Evolutionary conservation across 2,797 vertebrate genomes (phyloP).

Genomic region (Helarctos malayanus): DNA sequence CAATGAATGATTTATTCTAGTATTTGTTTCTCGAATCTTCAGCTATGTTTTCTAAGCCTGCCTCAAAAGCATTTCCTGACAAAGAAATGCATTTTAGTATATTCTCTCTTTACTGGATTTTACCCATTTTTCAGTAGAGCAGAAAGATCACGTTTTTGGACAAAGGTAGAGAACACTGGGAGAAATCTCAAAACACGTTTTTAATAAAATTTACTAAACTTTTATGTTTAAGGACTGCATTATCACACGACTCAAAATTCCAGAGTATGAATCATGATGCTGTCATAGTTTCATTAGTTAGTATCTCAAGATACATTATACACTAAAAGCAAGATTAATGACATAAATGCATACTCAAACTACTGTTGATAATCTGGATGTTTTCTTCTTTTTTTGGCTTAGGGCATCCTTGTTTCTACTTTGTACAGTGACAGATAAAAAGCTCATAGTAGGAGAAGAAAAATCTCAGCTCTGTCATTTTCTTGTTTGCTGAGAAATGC

Average conservation of each 20-base stretch:
- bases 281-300: not conserved
- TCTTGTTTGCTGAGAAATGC: conserved; percentile 21
- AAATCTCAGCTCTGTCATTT: not conserved
- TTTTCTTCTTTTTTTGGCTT: not conserved
- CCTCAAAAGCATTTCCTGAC: not conserved
- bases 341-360: not conserved
- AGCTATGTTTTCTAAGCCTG: not conserved
- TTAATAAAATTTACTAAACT: conserved; percentile 18
- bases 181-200: not conserved
- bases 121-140: not conserved
- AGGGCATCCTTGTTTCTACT: not conserved
- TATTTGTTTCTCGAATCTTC: not conserved
- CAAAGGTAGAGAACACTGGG: not conserved
- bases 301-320: not conserved
- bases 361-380: not conserved
- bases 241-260: conserved; percentile 18
- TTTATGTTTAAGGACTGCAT: not conserved
- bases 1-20: conserved; percentile 5
- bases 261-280: not conserved
- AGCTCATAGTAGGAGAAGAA: not conserved
- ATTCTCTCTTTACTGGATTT: not conserved
- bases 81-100: not conserved
- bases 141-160: conserved; percentile 5
- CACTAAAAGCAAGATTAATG: not conserved
- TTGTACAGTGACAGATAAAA: not conserved